phyloP scores from a whole-genome alignment of 1,140 invertebrate genomes.

The Ctenoplectra terminalis region DNA sequence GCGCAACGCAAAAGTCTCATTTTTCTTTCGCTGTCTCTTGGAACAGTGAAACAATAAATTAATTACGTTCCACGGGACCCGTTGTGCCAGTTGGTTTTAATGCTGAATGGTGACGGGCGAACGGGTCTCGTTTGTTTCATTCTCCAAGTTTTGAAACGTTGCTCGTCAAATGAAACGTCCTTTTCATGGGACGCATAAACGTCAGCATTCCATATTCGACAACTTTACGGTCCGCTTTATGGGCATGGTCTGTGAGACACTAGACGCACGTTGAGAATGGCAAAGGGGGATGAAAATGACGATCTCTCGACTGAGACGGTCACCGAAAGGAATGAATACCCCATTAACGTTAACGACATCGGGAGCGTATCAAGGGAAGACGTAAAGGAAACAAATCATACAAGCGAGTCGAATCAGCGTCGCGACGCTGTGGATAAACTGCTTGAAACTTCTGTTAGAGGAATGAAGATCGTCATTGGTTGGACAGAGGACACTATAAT shows the following conservation, averaged over 20 bases:
- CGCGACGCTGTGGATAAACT: constrained; percentile 1
- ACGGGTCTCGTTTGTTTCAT: background rate
- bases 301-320: background rate
- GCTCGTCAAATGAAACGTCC: background rate
- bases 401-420: background rate
- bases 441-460: too few relatives aligned
- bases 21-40: too few relatives aligned
- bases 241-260: background rate
- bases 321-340: background rate
- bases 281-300: background rate
- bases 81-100: background rate
- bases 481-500: too few relatives aligned
- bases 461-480: too few relatives aligned
- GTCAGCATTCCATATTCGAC: constrained; percentile 36
- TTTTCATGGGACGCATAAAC: constrained; percentile 5
- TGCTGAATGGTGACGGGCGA: background rate
- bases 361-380: background rate
- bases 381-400: background rate
- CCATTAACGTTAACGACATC: constrained; percentile 23
- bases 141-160: background rate
- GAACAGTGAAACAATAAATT: constrained; percentile 11
- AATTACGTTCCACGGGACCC: background rate
- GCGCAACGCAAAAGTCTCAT: too few relatives aligned
- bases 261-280: background rate
- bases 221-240: constrained; percentile 46